phyloP scores from a whole-genome alignment of 2,797 vertebrate genomes.

The Gadopsis bispinosus region DNA sequence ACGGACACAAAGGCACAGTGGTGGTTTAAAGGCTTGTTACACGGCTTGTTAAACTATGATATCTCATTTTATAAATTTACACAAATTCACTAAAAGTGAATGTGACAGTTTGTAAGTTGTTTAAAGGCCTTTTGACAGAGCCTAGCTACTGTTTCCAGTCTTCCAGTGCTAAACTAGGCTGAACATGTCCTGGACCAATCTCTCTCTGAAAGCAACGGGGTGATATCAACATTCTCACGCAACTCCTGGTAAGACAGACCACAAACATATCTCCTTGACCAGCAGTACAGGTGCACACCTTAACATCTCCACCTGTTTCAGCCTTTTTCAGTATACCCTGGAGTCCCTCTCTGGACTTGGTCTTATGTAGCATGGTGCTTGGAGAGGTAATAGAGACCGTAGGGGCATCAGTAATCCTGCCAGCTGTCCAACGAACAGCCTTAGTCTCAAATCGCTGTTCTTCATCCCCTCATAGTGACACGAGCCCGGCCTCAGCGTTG shows the following conservation, averaged over 20 bases:
- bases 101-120: not conserved
- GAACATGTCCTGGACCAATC: not conserved
- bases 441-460: conserved; percentile 67
- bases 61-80: not conserved
- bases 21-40: not conserved
- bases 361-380: conserved; percentile 40
- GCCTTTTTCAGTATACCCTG: conserved; percentile 19
- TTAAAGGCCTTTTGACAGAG: not conserved
- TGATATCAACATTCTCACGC: conserved; percentile 3
- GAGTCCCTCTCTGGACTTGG: conserved; percentile 40
- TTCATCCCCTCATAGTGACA: conserved; percentile 59
- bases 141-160: not conserved
- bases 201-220: not conserved
- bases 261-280: conserved; percentile 19
- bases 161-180: not conserved
- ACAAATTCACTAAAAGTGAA: not conserved
- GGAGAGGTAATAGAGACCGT: conserved; percentile 73
- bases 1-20: not conserved
- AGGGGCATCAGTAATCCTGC: conserved; percentile 73
- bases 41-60: not conserved
- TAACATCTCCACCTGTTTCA: conserved; percentile 31
- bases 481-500: conserved; percentile 29
- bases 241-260: not conserved
- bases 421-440: conserved; percentile 66
- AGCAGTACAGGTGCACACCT: conserved; percentile 34